Evolutionary conservation across 2,888 invertebrate species (phyloP).

Genomic region (Diloba caeruleocephala): DNA sequence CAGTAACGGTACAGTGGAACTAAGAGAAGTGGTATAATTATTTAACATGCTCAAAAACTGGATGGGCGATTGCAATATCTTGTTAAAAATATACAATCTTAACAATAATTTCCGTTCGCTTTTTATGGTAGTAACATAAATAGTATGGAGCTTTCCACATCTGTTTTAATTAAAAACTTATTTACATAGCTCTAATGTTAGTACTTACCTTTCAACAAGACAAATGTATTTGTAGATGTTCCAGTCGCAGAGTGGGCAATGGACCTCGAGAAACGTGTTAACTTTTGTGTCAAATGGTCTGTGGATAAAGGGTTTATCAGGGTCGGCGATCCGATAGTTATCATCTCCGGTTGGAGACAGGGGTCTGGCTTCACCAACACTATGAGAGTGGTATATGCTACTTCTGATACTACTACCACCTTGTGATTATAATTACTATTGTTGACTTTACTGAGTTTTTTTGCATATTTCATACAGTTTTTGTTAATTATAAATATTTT

Average conservation of each 20-base stretch:
- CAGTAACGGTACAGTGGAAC: too few relatives aligned
- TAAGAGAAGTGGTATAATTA: too few relatives aligned
- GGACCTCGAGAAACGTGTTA: slow-evolving; percentile 90
- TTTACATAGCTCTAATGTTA: too few relatives aligned
- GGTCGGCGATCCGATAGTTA: slow-evolving; percentile 91
- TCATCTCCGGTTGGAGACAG: slow-evolving; percentile 92
- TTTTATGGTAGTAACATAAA: too few relatives aligned
- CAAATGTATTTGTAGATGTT: slow-evolving; percentile 71
- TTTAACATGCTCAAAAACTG: too few relatives aligned
- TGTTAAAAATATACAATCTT: too few relatives aligned
- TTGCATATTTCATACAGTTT: background rate
- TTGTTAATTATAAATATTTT: background rate
- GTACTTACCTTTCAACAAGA: background rate
- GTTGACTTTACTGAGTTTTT: too few relatives aligned
- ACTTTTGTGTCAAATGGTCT: slow-evolving; percentile 89
- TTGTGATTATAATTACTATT: slow-evolving; percentile 8
- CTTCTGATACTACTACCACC: slow-evolving; percentile 54
- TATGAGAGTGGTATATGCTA: slow-evolving; percentile 90
- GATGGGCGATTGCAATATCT: too few relatives aligned
- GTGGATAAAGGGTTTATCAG: slow-evolving; percentile 90
- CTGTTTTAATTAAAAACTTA: too few relatives aligned
- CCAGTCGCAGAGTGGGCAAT: slow-evolving; percentile 87
- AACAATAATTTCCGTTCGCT: too few relatives aligned
- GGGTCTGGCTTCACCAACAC: slow-evolving; percentile 92
- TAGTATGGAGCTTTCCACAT: too few relatives aligned